Percentiles rank a stretch among this genome's conserved stretches.
These are phyloP conservation scores for Galleria mellonella DNA, from an alignment of 1,140 invertebrate genomes.

Conservation along the genomic window DNA sequence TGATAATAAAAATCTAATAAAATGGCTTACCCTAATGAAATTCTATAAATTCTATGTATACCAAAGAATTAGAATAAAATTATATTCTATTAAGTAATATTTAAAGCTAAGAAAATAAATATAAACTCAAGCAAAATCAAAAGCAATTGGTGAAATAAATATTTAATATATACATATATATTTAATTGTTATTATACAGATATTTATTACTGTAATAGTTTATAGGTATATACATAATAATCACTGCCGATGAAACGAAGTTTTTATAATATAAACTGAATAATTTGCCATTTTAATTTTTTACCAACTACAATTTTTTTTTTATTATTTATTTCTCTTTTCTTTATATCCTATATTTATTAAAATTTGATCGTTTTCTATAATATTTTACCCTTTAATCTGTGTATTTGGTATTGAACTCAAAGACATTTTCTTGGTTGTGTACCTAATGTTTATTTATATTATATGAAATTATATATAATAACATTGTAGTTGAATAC, in stretches of 20 bases:
- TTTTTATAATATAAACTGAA: slow-evolving; percentile 12
- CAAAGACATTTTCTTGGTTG: slow-evolving; percentile 38
- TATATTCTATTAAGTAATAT: too few species aligned
- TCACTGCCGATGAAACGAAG: slow-evolving; percentile 23
- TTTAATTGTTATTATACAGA: neutral
- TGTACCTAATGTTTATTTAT: slow-evolving; percentile 46
- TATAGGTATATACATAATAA: slow-evolving; percentile 5
- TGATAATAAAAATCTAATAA: too few species aligned
- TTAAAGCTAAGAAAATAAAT: too few species aligned
- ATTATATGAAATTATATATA: slow-evolving; percentile 25
- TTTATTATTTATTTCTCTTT: neutral
- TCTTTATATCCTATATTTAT: too few species aligned
- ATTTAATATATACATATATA: slow-evolving; percentile 6
- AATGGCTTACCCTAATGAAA: too few species aligned
- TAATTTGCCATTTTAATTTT: slow-evolving; percentile 5
- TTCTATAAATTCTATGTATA: slow-evolving; percentile 16
- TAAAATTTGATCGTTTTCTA: too few species aligned
- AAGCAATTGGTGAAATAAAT: too few species aligned
- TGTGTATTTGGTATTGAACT: slow-evolving; percentile 5
- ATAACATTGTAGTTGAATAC: slow-evolving; percentile 22
- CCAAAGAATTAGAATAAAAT: slow-evolving; percentile 20
- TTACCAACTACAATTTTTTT: neutral
- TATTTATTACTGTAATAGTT: slow-evolving; percentile 4
- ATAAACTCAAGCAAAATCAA: too few species aligned
- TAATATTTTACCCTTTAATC: neutral